These are phyloP conservation scores for Temnothorax unifasciatus DNA, from an alignment of 2,888 invertebrate species.

Conservation along the genomic window DNA sequence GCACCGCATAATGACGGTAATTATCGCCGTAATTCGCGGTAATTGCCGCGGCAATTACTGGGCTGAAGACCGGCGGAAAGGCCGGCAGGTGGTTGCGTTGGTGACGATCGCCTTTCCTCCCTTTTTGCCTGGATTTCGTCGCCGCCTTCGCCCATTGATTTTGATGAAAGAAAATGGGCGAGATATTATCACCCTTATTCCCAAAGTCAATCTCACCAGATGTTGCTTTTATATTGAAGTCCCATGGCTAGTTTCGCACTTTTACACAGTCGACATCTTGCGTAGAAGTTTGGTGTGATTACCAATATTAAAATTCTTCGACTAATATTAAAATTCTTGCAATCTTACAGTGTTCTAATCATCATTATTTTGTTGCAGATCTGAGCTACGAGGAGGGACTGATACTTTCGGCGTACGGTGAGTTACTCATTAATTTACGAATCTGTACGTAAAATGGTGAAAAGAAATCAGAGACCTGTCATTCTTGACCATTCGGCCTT, in stretches of 20 bases:
- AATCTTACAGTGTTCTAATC: slow-evolving; percentile 45
- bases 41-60: slow-evolving; percentile 75
- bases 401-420: slow-evolving; percentile 58
- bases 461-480: slow-evolving; percentile 29
- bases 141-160: slow-evolving; percentile 60
- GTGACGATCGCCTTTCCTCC: slow-evolving; percentile 25
- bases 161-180: slow-evolving; percentile 42
- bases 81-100: slow-evolving; percentile 61
- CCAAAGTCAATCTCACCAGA: slow-evolving; percentile 40
- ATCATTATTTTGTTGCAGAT: slow-evolving; percentile 67
- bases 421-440: slow-evolving; percentile 59
- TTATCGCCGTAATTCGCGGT: slow-evolving; percentile 75
- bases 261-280: background rate
- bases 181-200: slow-evolving; percentile 32
- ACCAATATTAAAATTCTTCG: background rate
- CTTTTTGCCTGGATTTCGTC: slow-evolving; percentile 8
- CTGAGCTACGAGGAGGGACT: slow-evolving; percentile 12
- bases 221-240: background rate
- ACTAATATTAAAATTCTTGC: background rate
- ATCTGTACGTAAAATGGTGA: slow-evolving; percentile 11
- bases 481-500: background rate
- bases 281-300: background rate
- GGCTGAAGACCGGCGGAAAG: slow-evolving; percentile 68
- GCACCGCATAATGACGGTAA: slow-evolving; percentile 76
- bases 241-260: background rate